Percentiles rank a stretch among this genome's conserved stretches.
Evolutionary conservation across 2,888 invertebrate genomes (phyloP).

Genomic region (Agrochola litura): DNA sequence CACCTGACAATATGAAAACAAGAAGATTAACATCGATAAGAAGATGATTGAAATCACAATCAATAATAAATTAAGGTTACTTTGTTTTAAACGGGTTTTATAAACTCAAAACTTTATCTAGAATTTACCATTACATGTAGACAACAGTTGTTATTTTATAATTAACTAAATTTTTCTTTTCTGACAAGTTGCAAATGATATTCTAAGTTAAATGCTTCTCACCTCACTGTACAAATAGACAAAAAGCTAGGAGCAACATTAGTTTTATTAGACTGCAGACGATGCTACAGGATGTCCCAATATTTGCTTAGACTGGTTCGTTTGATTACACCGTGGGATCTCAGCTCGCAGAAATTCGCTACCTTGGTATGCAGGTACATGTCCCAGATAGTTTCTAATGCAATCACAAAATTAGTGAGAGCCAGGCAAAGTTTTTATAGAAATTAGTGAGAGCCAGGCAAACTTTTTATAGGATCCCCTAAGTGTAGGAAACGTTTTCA

Average conservation of each 20-base stretch:
- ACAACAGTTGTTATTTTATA: no score
- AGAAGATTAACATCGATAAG: no score
- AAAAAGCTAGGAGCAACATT: not conserved
- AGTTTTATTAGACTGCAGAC: conserved; percentile 5
- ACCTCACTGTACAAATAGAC: no score
- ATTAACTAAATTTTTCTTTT: no score
- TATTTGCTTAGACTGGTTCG: conserved; percentile 1
- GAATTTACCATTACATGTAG: no score
- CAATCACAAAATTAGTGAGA: not conserved
- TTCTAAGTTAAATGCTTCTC: not conserved
- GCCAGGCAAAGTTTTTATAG: not conserved
- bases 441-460: not conserved
- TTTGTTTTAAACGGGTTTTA: no score
- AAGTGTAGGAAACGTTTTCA: not conserved
- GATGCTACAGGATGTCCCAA: conserved; percentile 12
- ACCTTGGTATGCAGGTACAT: not conserved
- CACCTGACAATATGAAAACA: no score
- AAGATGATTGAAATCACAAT: no score
- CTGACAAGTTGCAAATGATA: not conserved
- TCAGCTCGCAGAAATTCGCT: not conserved
- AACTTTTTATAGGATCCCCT: not conserved
- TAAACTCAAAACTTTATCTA: no score
- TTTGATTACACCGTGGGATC: not conserved
- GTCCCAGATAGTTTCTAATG: not conserved
- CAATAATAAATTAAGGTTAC: no score